Base-by-base conservation (phyloP, 53 echinoderm and acorn worm genomes). In the Crossaster papposus region DNA sequence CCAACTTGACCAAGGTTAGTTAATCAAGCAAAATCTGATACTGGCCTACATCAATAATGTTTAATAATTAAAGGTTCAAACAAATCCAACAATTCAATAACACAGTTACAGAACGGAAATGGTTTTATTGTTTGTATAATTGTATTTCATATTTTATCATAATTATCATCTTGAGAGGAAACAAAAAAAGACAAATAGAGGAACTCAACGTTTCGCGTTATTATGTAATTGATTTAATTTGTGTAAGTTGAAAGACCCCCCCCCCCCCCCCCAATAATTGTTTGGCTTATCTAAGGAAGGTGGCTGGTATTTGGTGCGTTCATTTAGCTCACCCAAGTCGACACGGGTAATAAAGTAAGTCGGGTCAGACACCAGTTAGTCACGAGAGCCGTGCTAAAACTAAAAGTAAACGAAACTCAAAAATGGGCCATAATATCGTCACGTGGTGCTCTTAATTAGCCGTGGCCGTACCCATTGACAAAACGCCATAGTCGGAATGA, bases 1-100 rank as follows among this genome's bases (percentile, higher is more conserved):
- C 51, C 26, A 78, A 78, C 26, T 52, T 78, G 51, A 51, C 51
- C 24, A 78, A 78, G 78, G 51, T 78, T 78, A 78, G 78, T 78
- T 50, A 22, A 65, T 78, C 26, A 17, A 18, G 24, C 7, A 37
- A 77, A 38, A 5, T 37, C 23, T 26, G 20, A n/a, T 8, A 62
- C 14, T 2, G 62, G 62, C 65, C 12, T 24, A 26, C 77, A 38
- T 77, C 11, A 77, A 36, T 77, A 14, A 38, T 77, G 18, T 36
- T n/a, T 18, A 34, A 37, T 38, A 1, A 22, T 4, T 24, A 26
- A 28, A 78, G 51, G n/a, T n/a, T n/a, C n/a, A 78, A 44, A 78
- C 29, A 14, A 3, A 31, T 17, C 23, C 37, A 13, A 14, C 32
- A 31, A 76, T 13, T 76, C 14, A 76, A 23, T 23, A 76, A 37